These are phyloP conservation scores for Drosophila putrida DNA, from an alignment of 2,888 invertebrate species.

Conservation along the genomic window DNA sequence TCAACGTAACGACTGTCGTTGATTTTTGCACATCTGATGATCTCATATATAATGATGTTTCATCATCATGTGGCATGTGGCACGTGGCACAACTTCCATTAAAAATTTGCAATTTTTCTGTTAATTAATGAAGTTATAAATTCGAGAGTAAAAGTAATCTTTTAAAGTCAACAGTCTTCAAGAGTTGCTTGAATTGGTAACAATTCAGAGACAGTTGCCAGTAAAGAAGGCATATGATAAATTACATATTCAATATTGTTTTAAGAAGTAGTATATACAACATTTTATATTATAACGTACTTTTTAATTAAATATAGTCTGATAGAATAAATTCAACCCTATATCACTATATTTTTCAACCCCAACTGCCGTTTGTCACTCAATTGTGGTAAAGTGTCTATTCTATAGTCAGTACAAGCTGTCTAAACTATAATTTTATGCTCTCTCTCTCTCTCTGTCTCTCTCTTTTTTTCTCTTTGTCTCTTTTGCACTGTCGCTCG, in stretches of 20 bases:
- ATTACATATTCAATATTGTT: no score
- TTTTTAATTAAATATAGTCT: no score
- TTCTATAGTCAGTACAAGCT: slow-evolving; percentile 8
- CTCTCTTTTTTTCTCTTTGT: background rate
- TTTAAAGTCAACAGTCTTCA: slow-evolving; percentile 50
- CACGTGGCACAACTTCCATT: slow-evolving; percentile 38
- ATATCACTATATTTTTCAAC: no score
- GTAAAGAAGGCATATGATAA: no score
- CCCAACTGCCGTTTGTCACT: slow-evolving; percentile 14
- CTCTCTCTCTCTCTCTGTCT: background rate
- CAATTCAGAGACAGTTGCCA: slow-evolving; percentile 27
- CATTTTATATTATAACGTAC: no score
- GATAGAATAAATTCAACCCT: no score
- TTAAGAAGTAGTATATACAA: no score
- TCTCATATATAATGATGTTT: slow-evolving; percentile 26
- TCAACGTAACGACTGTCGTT: slow-evolving; percentile 5
- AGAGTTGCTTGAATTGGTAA: slow-evolving; percentile 64
- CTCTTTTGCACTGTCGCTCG: background rate
- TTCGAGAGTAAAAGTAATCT: slow-evolving; percentile 8
- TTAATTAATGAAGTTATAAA: slow-evolving; percentile 49
- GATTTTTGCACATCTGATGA: slow-evolving; percentile 37
- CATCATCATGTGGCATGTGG: slow-evolving; percentile 25
- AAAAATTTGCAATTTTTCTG: slow-evolving; percentile 20
- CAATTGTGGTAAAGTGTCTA: slow-evolving; percentile 9
- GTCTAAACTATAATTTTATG: slow-evolving; percentile 6